These are phyloP conservation scores for Oscheius sp. DNA, from an alignment of 1,140 invertebrate species.

Conservation along the genomic window DNA sequence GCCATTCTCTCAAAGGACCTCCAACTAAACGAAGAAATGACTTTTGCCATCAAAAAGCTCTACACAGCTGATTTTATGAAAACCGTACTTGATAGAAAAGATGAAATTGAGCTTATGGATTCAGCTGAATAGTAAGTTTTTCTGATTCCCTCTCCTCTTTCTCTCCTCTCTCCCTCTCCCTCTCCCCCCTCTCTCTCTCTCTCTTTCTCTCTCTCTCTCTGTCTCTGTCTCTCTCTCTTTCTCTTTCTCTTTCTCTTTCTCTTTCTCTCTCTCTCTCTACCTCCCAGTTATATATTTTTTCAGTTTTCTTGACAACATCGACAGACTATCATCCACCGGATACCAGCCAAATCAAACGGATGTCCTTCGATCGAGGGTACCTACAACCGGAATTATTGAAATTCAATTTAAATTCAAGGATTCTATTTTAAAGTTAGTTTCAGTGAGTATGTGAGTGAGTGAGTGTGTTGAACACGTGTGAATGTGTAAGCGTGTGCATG, in stretches of 20 bases:
- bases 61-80: constrained; percentile 14
- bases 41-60: neutral
- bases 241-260: too few relatives aligned
- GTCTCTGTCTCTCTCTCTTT: too few relatives aligned
- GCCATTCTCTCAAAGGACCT: neutral
- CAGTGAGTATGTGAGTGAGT: too few relatives aligned
- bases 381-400: constrained; percentile 88
- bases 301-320: constrained; percentile 75
- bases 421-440: constrained; percentile 72
- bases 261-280: too few relatives aligned
- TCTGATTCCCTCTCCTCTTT: too few relatives aligned
- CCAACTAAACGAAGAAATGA: neutral
- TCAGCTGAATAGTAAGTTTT: constrained; percentile 50
- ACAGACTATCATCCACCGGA: constrained; percentile 73
- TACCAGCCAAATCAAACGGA: constrained; percentile 93
- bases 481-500: too few relatives aligned
- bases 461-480: too few relatives aligned
- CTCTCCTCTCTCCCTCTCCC: neutral
- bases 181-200: neutral
- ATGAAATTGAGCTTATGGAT: constrained; percentile 54
- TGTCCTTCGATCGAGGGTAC: constrained; percentile 90
- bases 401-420: constrained; percentile 87
- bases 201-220: too few relatives aligned
- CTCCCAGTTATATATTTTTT: constrained; percentile 17
- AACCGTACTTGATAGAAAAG: constrained; percentile 38